Conservation (phyloP, 2,797 vertebrate genomes). For the Gymnodraco acuticeps region DNA sequence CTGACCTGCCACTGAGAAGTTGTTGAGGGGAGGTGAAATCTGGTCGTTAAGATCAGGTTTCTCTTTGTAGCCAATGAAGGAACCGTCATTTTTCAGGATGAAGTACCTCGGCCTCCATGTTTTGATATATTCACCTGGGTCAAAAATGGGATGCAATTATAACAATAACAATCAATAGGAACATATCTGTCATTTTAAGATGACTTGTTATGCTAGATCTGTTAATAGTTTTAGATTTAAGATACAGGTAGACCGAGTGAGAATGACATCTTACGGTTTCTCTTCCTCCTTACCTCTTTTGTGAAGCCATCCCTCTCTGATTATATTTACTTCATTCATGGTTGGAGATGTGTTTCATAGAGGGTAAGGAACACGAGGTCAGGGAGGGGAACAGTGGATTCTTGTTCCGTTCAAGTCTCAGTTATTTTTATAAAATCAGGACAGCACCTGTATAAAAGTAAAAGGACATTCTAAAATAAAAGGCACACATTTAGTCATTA, state of each 20-base stretch:
- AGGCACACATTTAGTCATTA: no score
- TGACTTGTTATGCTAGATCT: background rate
- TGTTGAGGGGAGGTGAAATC: slow-evolving; percentile 88
- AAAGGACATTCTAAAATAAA: background rate
- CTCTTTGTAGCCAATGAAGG: slow-evolving; percentile 93
- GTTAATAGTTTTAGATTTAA: background rate
- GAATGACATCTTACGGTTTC: background rate
- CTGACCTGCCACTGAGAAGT: slow-evolving; percentile 92
- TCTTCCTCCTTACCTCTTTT: slow-evolving; percentile 85
- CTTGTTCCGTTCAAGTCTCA: slow-evolving; percentile 46
- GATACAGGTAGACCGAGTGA: background rate
- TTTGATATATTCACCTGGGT: slow-evolving; percentile 91
- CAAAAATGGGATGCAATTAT: background rate
- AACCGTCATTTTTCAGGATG: slow-evolving; percentile 91
- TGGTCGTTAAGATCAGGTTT: slow-evolving; percentile 87
- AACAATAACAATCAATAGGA: background rate
- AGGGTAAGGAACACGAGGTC: slow-evolving; percentile 53
- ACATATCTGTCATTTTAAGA: background rate
- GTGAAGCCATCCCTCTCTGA: slow-evolving; percentile 93
- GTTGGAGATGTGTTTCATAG: slow-evolving; percentile 62
- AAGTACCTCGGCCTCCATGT: slow-evolving; percentile 93
- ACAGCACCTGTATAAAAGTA: slow-evolving; percentile 27
- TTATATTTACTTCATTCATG: slow-evolving; percentile 90
- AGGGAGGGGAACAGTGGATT: slow-evolving; percentile 48
- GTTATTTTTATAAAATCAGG: slow-evolving; percentile 42